These are phyloP conservation scores for Proisotoma minuta DNA, from an alignment of 2,888 invertebrate genomes.

Conservation along the genomic window DNA sequence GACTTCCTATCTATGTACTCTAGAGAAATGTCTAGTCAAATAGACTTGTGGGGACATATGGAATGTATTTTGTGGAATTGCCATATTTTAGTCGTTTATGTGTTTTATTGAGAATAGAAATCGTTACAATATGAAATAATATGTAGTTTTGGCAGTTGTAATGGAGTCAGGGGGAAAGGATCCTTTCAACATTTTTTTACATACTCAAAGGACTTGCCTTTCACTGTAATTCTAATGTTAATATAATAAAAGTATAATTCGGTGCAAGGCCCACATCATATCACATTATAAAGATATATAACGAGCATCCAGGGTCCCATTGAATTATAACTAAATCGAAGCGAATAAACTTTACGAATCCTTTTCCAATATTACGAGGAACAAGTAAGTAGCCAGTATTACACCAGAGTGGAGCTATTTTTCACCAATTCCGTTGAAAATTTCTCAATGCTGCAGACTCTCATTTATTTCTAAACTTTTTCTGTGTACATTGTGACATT, in stretches of 20 bases:
- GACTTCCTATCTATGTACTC: no score
- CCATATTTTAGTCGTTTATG: slow-evolving; percentile 21
- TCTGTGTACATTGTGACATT: neutral
- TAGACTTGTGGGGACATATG: no score
- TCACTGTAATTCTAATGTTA: slow-evolving; percentile 17
- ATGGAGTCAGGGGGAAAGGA: neutral
- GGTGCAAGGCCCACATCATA: neutral
- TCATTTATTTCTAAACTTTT: slow-evolving; percentile 9
- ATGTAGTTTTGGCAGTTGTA: slow-evolving; percentile 11
- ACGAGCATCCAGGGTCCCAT: slow-evolving; percentile 32
- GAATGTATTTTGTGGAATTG: slow-evolving; percentile 14
- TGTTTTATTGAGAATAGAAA: slow-evolving; percentile 20
- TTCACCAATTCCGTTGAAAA: no score
- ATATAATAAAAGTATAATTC: slow-evolving; percentile 12
- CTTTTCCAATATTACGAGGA: neutral
- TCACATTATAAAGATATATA: slow-evolving; percentile 27
- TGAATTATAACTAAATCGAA: slow-evolving; percentile 22
- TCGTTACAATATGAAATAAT: neutral
- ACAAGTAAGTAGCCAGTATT: neutral
- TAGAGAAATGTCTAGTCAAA: no score
- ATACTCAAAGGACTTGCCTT: neutral
- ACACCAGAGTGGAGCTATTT: no score
- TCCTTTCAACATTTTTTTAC: slow-evolving; percentile 2
- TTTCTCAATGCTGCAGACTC: neutral
- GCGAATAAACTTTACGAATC: slow-evolving; percentile 16